These are phyloP conservation scores for Polypterus senegalus DNA, from an alignment of 2,113 vertebrate species.

Conservation along the genomic window DNA sequence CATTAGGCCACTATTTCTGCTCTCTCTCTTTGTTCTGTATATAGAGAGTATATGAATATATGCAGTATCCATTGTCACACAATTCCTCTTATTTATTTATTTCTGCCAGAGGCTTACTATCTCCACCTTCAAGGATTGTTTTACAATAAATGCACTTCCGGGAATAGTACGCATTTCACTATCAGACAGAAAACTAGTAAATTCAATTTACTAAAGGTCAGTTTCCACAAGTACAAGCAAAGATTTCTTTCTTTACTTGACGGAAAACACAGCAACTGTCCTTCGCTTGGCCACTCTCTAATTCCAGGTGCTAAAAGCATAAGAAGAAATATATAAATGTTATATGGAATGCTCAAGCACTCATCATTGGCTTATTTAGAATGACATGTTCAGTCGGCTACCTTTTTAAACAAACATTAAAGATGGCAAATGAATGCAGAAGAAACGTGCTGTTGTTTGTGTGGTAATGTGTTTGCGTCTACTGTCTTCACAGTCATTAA, in stretches of 20 bases:
- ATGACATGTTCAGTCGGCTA: slow-evolving; percentile 25
- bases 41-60: too few relatives aligned
- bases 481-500: too few relatives aligned
- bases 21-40: too few relatives aligned
- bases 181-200: not conserved
- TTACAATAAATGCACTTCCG: slow-evolving; percentile 17
- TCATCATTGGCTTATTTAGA: slow-evolving; percentile 46
- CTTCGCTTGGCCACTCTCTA: slow-evolving; percentile 32
- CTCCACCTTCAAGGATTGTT: slow-evolving; percentile 9
- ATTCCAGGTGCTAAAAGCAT: slow-evolving; percentile 63
- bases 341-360: slow-evolving; percentile 40
- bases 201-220: slow-evolving; percentile 19
- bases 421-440: not conserved
- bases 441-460: too few relatives aligned
- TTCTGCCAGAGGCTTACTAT: slow-evolving; percentile 1
- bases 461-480: too few relatives aligned
- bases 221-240: slow-evolving; percentile 31
- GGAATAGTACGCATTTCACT: slow-evolving; percentile 10
- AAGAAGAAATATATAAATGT: slow-evolving; percentile 54
- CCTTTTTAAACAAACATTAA: slow-evolving; percentile 17
- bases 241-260: slow-evolving; percentile 34
- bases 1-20: too few relatives aligned
- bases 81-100: slow-evolving; percentile 6
- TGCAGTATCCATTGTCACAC: too few relatives aligned
- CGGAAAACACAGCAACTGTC: slow-evolving; percentile 26